Conservation (phyloP, 2,888 invertebrate genomes). For the Parthenolecanium corni region DNA sequence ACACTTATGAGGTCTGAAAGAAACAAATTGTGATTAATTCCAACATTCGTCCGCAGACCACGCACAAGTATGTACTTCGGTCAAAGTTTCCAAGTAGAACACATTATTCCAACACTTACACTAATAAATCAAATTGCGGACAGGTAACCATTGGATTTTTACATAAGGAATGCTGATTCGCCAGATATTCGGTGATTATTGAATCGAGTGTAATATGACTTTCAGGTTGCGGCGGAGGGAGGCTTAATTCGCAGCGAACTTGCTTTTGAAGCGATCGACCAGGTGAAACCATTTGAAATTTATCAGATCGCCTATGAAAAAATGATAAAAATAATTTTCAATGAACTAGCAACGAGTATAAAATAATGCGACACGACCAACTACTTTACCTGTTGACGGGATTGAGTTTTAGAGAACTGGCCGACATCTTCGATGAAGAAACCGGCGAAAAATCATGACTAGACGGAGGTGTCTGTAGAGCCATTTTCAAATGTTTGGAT, state of each 20-base stretch:
- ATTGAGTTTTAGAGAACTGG: too few relatives aligned
- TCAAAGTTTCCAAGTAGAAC: slow-evolving; percentile 6
- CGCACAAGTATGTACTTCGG: too few relatives aligned
- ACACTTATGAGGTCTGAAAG: slow-evolving; percentile 80
- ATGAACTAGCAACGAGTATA: too few relatives aligned
- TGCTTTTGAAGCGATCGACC: slow-evolving; percentile 19
- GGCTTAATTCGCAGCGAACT: slow-evolving; percentile 5
- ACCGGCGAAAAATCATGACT: too few relatives aligned
- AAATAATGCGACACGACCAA: too few relatives aligned
- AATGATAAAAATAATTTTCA: too few relatives aligned
- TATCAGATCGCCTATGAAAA: not conserved
- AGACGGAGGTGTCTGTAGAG: not conserved
- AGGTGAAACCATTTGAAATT: slow-evolving; percentile 5
- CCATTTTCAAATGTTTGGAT: slow-evolving; percentile 19
- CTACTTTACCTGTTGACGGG: too few relatives aligned
- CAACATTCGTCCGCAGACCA: too few relatives aligned
- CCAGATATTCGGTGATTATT: slow-evolving; percentile 90
- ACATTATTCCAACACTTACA: slow-evolving; percentile 45
- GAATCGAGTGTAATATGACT: slow-evolving; percentile 62
- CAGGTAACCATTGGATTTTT: slow-evolving; percentile 96
- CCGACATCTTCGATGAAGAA: too few relatives aligned
- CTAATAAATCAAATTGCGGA: slow-evolving; percentile 87
- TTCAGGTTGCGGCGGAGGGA: slow-evolving; percentile 19
- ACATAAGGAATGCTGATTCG: slow-evolving; percentile 95
- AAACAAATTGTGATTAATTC: slow-evolving; percentile 13